Base-by-base conservation (phyloP, 2,888 invertebrate species). In the Rhyacophila evoluta region DNA sequence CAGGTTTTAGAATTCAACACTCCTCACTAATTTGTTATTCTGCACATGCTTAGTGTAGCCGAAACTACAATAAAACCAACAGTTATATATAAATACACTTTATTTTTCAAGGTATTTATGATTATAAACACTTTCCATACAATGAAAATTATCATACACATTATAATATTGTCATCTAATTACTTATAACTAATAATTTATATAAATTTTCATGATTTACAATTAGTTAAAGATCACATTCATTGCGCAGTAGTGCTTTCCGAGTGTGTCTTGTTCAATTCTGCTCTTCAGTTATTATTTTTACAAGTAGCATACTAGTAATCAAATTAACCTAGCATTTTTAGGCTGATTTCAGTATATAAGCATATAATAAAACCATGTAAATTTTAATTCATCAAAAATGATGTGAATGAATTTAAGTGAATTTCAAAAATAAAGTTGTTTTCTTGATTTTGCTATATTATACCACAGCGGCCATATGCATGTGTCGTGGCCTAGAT, bases 101-200 rank as follows among this genome's bases (percentile, higher is more conserved):
- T 36, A 72, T 72, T 72, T 36, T 69, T 33, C 28, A 69, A 29
- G 28, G 69, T 69, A 69, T 69, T 28, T 69, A 29, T 69, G 69
- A 29, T 28, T 29, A 69, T 33, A 69, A 69, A 28, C 33, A 69
- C 12, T 29, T 69, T 69, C 5, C 69, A 33, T 69, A 28, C 69
- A 69, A 33, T 29, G 69, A 69, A 69, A 29, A 72, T 19, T 72
- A 72, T 72, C 36, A 36, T 72, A 37, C 25, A 19, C 55, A 25
- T 55, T 55, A 72, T 72, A 36, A 72, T 72, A 72, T 72, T 72
- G 72, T 72, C 72, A 72, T 72, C 72, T 72, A 72, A 72, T 25
- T 72, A 37, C 36, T 36, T 72, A 36, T 15, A 72, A 72, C 25
- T 72, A 55, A 55, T 72, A 72, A 37, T 36, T 36, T 69, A 69